Evolutionary conservation across 2,888 invertebrate genomes (phyloP).

Genomic region (Drosophila nr. medialis): DNA sequence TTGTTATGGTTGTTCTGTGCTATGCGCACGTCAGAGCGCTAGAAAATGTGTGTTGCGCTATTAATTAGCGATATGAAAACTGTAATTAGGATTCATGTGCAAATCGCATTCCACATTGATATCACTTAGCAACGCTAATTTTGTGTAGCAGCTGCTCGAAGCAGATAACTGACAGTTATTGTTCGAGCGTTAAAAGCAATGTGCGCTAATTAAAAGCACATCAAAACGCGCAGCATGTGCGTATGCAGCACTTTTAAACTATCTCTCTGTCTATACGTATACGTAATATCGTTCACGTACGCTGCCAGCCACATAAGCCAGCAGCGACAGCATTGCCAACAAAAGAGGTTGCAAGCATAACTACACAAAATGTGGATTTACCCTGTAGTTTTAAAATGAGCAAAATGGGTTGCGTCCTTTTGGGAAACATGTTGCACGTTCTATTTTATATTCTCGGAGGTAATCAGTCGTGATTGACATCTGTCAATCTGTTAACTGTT

Average conservation of each 20-base stretch:
- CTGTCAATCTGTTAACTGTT: neutral
- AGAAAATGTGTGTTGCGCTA: constrained; percentile 6
- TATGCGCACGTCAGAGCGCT: neutral
- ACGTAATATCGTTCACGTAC: constrained; percentile 35
- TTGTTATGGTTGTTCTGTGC: constrained; percentile 5
- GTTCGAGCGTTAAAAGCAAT: constrained; percentile 25
- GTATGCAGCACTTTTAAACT: constrained; percentile 27
- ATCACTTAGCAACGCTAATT: constrained; percentile 19
- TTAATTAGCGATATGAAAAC: constrained; percentile 50
- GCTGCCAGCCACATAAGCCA: constrained; percentile 4
- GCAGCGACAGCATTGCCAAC: neutral
- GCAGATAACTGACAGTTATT: constrained; percentile 38
- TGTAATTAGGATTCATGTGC: constrained; percentile 50
- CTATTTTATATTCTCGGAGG: neutral
- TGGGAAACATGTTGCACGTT: no score
- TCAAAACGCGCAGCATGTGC: constrained; percentile 19
- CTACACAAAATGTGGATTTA: neutral
- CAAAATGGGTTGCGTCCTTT: rapidly evolving
- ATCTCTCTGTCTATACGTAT: constrained; percentile 29
- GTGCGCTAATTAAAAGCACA: constrained; percentile 42
- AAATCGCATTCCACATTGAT: constrained; percentile 32
- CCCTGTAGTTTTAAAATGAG: neutral
- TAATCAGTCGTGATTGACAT: neutral
- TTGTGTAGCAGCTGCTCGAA: constrained; percentile 25
- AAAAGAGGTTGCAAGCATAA: neutral